Conservation (phyloP, 2,113 vertebrate genomes). For the Oxygymnocypris stewartii region DNA sequence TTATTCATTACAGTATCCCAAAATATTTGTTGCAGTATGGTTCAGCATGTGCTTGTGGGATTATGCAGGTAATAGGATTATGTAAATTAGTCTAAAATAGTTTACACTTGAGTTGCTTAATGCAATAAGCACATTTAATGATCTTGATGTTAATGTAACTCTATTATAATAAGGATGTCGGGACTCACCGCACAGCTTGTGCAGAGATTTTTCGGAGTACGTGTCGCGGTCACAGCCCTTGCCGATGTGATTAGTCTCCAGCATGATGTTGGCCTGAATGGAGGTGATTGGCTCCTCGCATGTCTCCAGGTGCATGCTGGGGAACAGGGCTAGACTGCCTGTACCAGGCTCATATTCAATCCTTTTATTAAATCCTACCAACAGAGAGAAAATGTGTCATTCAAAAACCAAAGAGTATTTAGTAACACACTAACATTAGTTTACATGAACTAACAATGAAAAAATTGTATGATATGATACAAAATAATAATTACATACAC, state of each 20-base stretch:
- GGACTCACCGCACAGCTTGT: constrained; percentile 90
- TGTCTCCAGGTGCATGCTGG: constrained; percentile 88
- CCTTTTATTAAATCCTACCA: constrained; percentile 88
- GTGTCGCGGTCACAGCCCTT: constrained; percentile 98
- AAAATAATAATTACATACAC: not conserved
- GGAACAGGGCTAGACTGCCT: constrained; percentile 89
- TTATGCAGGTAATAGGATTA: constrained; percentile 10
- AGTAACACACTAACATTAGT: not conserved
- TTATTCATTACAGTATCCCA: not conserved
- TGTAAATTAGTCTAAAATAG: not conserved
- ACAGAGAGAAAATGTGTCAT: constrained; percentile 4
- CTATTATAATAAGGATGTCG: not conserved
- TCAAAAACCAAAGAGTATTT: not conserved
- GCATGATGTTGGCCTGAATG: constrained; percentile 82
- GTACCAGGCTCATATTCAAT: constrained; percentile 97
- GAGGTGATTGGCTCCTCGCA: constrained; percentile 90
- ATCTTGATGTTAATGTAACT: not conserved
- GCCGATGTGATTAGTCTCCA: constrained; percentile 95
- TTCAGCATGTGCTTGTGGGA: constrained; percentile 1
- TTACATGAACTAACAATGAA: too few species aligned
- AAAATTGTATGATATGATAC: too few species aligned
- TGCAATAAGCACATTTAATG: constrained; percentile 8
- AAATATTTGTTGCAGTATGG: not conserved
- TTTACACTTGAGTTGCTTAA: not conserved
- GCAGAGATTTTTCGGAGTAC: constrained; percentile 96